A percentile compares a stretch with the other conserved stretches of the same genome.
phyloP scores from a whole-genome alignment of 1,140 invertebrate species.

The Batillaria attramentaria region DNA sequence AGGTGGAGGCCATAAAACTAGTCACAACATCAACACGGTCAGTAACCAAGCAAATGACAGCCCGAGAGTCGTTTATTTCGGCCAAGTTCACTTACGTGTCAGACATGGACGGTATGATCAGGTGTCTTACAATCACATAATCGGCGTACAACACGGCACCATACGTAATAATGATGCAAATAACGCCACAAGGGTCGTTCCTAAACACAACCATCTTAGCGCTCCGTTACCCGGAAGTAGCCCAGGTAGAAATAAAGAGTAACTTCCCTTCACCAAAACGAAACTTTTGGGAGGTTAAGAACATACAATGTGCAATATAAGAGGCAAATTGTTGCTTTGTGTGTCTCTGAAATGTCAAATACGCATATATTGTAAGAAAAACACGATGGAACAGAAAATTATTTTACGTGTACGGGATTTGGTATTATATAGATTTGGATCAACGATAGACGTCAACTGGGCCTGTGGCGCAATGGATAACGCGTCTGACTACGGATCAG shows the following conservation, averaged over 20 bases:
- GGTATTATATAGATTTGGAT: no score
- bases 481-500: no score
- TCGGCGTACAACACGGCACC: constrained; percentile 89
- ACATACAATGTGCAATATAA: not conserved
- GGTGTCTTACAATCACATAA: constrained; percentile 90
- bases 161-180: constrained; percentile 89
- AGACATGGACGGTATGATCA: constrained; percentile 86
- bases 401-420: no score
- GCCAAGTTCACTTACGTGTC: constrained; percentile 85
- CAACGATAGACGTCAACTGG: no score
- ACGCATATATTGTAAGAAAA: not conserved
- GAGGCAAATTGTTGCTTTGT: not conserved
- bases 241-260: not conserved
- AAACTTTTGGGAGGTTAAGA: not conserved
- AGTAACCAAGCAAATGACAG: no score
- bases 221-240: constrained; percentile 10
- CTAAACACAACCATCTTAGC: constrained; percentile 74
- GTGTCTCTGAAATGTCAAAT: not conserved
- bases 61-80: no score
- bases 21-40: no score
- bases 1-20: no score
- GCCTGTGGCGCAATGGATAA: no score
- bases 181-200: constrained; percentile 89
- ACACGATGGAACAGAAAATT: no score
- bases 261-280: not conserved